Percentiles rank a stretch among this genome's conserved stretches.
These are phyloP conservation scores for Chironex yamaguchii DNA, from an alignment of 30 jellyfish, hydroid and myxozoan species.

Conservation along the genomic window DNA sequence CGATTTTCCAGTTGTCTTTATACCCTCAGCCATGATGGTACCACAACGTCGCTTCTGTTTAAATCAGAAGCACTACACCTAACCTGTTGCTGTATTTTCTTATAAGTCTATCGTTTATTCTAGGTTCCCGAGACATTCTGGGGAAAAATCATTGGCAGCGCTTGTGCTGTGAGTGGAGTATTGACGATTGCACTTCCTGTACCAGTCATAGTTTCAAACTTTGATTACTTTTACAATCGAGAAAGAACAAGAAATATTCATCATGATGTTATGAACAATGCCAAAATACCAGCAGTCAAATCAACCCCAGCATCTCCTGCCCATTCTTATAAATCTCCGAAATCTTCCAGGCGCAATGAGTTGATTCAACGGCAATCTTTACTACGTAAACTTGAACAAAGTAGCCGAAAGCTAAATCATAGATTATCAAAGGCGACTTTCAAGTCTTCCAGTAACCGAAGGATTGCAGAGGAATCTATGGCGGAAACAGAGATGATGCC, in stretches of 20 bases:
- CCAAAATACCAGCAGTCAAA: background rate
- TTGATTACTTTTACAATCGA: constrained; percentile 91
- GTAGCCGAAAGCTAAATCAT: constrained; percentile 57
- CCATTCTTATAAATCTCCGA: background rate
- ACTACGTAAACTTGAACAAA: constrained; percentile 63
- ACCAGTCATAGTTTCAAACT: constrained; percentile 94
- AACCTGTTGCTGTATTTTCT: background rate
- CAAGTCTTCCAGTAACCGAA: background rate
- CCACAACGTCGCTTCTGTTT: no score
- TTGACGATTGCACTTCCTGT: constrained; percentile 95
- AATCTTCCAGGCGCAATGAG: constrained; percentile 48
- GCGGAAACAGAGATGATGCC: background rate
- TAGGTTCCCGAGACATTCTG: constrained; percentile 93
- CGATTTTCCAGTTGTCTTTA: no score
- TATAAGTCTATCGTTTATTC: background rate
- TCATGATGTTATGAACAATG: constrained; percentile 44
- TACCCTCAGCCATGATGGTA: no score
- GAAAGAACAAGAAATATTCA: constrained; percentile 86
- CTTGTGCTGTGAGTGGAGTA: constrained; percentile 93
- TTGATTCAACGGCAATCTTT: constrained; percentile 76
- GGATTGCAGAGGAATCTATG: background rate
- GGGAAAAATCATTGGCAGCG: constrained; percentile 92
- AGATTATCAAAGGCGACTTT: constrained; percentile 20
- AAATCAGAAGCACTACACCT: background rate
- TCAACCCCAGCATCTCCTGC: background rate